A percentile compares a stretch with the other conserved stretches of the same genome.
Evolutionary conservation across 2,888 invertebrate genomes (phyloP).

Genomic region (Heliconius sara): DNA sequence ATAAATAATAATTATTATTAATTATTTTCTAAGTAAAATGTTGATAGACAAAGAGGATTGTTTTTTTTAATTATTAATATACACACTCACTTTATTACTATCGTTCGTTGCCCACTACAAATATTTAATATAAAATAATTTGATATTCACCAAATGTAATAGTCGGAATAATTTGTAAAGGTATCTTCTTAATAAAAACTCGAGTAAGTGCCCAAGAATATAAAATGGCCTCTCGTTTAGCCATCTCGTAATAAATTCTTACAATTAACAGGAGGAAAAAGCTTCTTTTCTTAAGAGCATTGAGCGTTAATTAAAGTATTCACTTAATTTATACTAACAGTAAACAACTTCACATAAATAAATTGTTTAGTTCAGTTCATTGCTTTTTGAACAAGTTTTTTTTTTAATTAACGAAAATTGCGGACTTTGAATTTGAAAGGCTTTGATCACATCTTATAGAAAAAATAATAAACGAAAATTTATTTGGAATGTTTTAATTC

Average conservation of each 20-base stretch:
- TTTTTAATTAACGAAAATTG: background rate
- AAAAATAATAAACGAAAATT: background rate
- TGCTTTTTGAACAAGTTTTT: background rate
- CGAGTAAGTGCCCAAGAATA: constrained; percentile 22
- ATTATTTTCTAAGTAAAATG: too few species aligned
- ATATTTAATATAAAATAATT: background rate
- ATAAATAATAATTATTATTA: too few species aligned
- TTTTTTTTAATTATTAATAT: too few species aligned
- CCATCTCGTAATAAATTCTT: constrained; percentile 36
- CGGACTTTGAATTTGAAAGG: constrained; percentile 1
- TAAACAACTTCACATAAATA: constrained; percentile 37
- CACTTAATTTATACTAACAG: constrained; percentile 37
- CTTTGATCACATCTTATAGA: background rate
- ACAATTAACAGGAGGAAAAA: constrained; percentile 38
- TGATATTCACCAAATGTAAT: background rate
- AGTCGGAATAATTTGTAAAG: constrained; percentile 5
- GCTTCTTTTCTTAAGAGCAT: constrained; percentile 37
- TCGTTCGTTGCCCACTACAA: background rate
- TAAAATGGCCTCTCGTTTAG: constrained; percentile 33
- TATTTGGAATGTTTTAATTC: too few species aligned
- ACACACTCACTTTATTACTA: background rate
- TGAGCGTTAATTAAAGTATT: constrained; percentile 40
- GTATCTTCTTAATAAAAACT: constrained; percentile 16
- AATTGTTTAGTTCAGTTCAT: constrained; percentile 22
- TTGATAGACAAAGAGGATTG: too few species aligned